Conservation (phyloP, 2,888 invertebrate genomes). For the Plagiodera versicolora region DNA sequence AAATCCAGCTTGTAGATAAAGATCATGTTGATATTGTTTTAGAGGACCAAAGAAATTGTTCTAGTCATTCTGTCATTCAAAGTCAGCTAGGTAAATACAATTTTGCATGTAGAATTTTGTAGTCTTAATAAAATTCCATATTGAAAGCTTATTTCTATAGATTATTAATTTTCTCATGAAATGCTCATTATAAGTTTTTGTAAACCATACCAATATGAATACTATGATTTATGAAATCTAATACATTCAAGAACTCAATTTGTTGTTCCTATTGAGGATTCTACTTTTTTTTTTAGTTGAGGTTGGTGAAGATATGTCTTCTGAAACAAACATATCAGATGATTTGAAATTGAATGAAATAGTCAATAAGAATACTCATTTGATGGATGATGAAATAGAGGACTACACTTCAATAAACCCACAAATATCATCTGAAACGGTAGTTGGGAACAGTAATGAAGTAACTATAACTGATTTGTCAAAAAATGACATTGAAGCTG, state of each 20-base stretch:
- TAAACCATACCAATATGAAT: no score
- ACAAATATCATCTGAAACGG: neutral
- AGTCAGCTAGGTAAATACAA: neutral
- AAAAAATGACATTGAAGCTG: no score
- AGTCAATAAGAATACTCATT: neutral
- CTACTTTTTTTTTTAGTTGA: neutral
- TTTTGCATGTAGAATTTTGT: no score
- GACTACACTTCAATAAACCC: neutral
- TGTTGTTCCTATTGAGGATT: no score
- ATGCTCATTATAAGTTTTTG: no score
- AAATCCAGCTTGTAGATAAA: neutral
- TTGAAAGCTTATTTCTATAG: no score
- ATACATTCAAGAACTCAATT: no score
- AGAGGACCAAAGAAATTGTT: neutral
- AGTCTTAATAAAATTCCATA: no score
- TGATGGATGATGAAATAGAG: neutral
- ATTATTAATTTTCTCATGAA: no score
- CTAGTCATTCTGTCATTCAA: neutral
- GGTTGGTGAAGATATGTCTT: neutral
- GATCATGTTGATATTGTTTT: slow-evolving; percentile 29
- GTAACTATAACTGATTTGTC: neutral
- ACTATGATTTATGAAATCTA: no score
- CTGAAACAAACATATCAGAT: neutral
- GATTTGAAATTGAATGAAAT: neutral
- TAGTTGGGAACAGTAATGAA: neutral